These are phyloP conservation scores for Magallana gigas DNA, from an alignment of 1,140 invertebrate genomes.

Conservation along the genomic window DNA sequence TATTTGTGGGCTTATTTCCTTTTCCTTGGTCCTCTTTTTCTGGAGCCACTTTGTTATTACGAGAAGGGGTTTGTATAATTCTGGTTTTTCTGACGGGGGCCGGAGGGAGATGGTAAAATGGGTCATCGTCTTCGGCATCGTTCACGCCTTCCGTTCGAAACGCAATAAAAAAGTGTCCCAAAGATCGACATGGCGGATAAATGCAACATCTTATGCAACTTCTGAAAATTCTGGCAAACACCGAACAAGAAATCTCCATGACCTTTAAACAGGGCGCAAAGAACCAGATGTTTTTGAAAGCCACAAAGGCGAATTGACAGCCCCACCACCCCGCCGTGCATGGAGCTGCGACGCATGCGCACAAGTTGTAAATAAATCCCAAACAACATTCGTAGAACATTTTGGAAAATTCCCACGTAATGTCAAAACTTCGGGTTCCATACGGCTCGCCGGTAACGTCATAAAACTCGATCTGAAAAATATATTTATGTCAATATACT, in stretches of 20 bases:
- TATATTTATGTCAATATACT: too few relatives aligned
- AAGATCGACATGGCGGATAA: slow-evolving; percentile 32
- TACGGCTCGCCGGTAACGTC: not conserved
- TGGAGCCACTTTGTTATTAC: slow-evolving; percentile 6
- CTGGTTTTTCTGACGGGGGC: not conserved
- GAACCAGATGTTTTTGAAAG: slow-evolving; percentile 40
- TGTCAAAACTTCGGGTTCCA: not conserved
- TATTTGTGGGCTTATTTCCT: not conserved
- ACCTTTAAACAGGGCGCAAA: slow-evolving; percentile 32
- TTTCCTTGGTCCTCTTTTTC: not conserved
- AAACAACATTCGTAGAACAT: not conserved
- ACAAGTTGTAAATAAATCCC: not conserved
- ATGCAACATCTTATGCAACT: slow-evolving; percentile 39
- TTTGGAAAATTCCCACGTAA: not conserved
- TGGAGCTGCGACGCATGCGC: not conserved
- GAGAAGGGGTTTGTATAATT: slow-evolving; percentile 29
- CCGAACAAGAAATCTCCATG: slow-evolving; percentile 6
- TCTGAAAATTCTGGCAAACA: not conserved
- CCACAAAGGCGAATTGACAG: slow-evolving; percentile 22
- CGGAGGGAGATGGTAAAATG: slow-evolving; percentile 28
- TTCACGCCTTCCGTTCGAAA: slow-evolving; percentile 29
- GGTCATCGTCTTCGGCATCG: slow-evolving; percentile 94
- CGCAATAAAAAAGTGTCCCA: slow-evolving; percentile 6
- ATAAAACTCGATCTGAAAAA: not conserved
- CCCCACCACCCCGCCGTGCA: slow-evolving; percentile 32